These are phyloP conservation scores for Lagria hirta DNA, from an alignment of 2,888 invertebrate genomes.

Conservation along the genomic window DNA sequence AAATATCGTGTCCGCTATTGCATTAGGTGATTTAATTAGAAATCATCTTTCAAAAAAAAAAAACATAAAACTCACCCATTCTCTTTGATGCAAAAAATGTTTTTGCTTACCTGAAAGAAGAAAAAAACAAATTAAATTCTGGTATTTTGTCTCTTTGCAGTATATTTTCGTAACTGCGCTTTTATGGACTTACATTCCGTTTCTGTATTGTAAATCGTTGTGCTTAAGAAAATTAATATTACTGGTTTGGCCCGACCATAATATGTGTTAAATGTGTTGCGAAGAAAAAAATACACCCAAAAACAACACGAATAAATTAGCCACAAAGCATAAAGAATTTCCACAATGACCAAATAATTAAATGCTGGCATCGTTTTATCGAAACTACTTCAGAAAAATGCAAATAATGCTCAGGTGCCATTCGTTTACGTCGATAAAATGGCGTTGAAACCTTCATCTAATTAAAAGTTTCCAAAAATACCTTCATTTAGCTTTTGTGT, in stretches of 20 bases:
- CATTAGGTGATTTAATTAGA: no score
- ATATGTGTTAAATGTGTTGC: slow-evolving; percentile 30
- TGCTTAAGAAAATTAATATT: slow-evolving; percentile 43
- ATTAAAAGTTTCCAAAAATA: no score
- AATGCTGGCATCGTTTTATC: slow-evolving; percentile 19
- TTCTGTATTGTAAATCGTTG: slow-evolving; percentile 42
- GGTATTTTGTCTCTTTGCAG: slow-evolving; percentile 41
- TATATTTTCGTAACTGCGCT: slow-evolving; percentile 45
- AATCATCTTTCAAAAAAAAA: no score
- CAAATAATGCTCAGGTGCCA: slow-evolving; percentile 18
- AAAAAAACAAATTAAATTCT: slow-evolving; percentile 43
- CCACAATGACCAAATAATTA: slow-evolving; percentile 23
- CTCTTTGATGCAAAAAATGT: no score
- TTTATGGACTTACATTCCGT: slow-evolving; percentile 46
- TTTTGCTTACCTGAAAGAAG: slow-evolving; percentile 37
- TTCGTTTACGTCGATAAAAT: slow-evolving; percentile 8
- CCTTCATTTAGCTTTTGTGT: no score
- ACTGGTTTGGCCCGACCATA: slow-evolving; percentile 28
- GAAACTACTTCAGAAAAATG: slow-evolving; percentile 17
- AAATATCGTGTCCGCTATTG: no score
- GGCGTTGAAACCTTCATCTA: no score
- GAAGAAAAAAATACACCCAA: slow-evolving; percentile 31
- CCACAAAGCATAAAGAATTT: slow-evolving; percentile 26
- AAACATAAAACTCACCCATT: slow-evolving; percentile 22
- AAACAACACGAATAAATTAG: slow-evolving; percentile 31